phyloP scores from a whole-genome alignment of 2,888 invertebrate genomes.

The Ennomos quercinarius region DNA sequence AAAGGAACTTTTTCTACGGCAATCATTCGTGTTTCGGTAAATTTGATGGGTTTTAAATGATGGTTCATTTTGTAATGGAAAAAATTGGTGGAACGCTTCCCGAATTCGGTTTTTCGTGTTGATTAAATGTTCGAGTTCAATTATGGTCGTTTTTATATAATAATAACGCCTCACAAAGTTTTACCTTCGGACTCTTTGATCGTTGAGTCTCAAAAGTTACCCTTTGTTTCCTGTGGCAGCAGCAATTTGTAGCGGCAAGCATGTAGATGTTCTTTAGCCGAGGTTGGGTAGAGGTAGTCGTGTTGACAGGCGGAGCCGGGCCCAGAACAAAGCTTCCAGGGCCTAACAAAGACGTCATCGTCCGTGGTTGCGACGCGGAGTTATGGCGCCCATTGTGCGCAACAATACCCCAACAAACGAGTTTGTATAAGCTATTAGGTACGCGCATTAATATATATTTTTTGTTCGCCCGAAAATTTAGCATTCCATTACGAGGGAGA shows the following conservation, averaged over 20 bases:
- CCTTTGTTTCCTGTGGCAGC: slow-evolving; percentile 43
- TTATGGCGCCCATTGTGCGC: slow-evolving; percentile 85
- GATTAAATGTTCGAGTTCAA: not conserved
- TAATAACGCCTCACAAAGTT: slow-evolving; percentile 3
- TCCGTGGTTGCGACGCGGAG: slow-evolving; percentile 84
- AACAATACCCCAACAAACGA: slow-evolving; percentile 86
- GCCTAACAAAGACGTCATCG: slow-evolving; percentile 86
- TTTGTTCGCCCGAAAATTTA: slow-evolving; percentile 85
- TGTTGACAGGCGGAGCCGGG: slow-evolving; percentile 77
- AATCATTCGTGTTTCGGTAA: slow-evolving; percentile 47
- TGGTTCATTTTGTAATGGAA: slow-evolving; percentile 59
- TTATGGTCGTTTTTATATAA: not conserved
- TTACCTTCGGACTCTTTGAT: slow-evolving; percentile 14
- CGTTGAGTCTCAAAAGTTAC: slow-evolving; percentile 32
- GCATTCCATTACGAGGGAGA: slow-evolving; percentile 86
- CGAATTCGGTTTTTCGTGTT: slow-evolving; percentile 8
- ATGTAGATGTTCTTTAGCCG: slow-evolving; percentile 51
- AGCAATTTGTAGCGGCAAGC: slow-evolving; percentile 51
- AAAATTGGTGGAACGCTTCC: slow-evolving; percentile 33
- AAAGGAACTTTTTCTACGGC: slow-evolving; percentile 54
- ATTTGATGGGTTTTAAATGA: slow-evolving; percentile 56
- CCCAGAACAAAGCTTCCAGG: slow-evolving; percentile 75
- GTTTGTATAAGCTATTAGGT: slow-evolving; percentile 86
- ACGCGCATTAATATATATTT: slow-evolving; percentile 86
- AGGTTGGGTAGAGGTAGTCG: slow-evolving; percentile 65